Evolutionary conservation across 2,113 vertebrate species (phyloP), one percentile per base, ranked within the genome.

Genomic region (Apeltes quadracus): DNA sequence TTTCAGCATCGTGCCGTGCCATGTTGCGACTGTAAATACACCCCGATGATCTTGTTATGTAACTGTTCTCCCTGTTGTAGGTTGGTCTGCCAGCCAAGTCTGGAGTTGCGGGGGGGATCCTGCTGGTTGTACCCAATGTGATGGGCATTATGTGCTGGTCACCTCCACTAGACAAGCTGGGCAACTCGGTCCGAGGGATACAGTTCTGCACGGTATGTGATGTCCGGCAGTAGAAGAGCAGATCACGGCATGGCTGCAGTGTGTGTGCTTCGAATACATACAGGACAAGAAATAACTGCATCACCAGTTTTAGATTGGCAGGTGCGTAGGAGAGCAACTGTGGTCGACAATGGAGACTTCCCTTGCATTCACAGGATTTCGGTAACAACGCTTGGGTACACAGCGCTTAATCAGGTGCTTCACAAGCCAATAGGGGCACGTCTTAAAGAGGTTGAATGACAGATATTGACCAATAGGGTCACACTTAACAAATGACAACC

Each of bases 141-240:
- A 99, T 99, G 98, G 98, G 98, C 25, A 94, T 99, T 71, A 95
- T 99, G 97, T 99, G 97, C 90, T 99, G 98, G 98, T 98, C 97
- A 41, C 98, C 97, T 74, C 95, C 98, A 5, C 90, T 99, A 68
- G 98, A 99, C 93, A 98, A 98, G 85, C 94, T 99, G 92, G 98
- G 98, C 80, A 99, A 99, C 92, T 99, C 97, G 0, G 96, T 99
- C 58, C 94, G 97, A 78, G 98, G 98, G 68, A 99, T 99, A 85
- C 96, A 98, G 80, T 99, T 99, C 78, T 99, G 97, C 93, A 96
- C 96, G 36, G 98, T 99, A 93, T 78, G 95, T 77, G 67, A 12
- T 4, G 27, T 55, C 16, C 2, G 0, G 13, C 58, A 23, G 20
- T 20, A 29, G 13, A 13, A 2, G 15, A 65, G 12, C 11, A 9